Conservation (phyloP, 2,797 vertebrate genomes). For the Cynopterus sphinx region DNA sequence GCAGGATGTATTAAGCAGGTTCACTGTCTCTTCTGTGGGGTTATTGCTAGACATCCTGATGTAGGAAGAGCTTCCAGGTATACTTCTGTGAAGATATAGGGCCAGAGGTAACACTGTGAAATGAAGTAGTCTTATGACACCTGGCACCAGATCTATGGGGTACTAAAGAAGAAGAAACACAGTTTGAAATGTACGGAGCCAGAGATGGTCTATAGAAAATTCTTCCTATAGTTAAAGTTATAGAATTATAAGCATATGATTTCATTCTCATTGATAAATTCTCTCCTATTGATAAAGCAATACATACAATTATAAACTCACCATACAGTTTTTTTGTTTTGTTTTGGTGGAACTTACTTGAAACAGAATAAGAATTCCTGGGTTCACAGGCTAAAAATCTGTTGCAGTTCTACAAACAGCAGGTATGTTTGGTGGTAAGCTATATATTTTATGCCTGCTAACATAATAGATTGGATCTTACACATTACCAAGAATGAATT, state of each 20-base stretch:
- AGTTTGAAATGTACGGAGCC: not conserved
- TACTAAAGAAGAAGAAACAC: not conserved
- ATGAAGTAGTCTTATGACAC: not conserved
- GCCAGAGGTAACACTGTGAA: not conserved
- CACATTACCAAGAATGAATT: not conserved
- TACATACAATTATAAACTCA: not conserved
- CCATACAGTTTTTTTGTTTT: not conserved
- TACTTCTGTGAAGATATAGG: not conserved
- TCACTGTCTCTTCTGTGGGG: not conserved
- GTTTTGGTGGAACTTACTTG: not conserved
- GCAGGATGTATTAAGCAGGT: not conserved
- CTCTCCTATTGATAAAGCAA: not conserved
- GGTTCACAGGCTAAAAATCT: not conserved
- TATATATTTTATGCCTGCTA: not conserved
- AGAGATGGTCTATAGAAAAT: not conserved
- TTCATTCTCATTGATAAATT: not conserved
- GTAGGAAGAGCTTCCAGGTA: not conserved
- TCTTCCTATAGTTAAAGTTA: not conserved
- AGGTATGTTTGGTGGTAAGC: not conserved
- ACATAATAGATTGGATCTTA: not conserved
- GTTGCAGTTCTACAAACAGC: not conserved
- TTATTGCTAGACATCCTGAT: not conserved
- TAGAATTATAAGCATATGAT: not conserved
- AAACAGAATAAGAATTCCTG: not conserved
- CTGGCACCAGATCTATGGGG: not conserved